Evolutionary conservation across 2,797 vertebrate genomes (phyloP).

Genomic region (Neomorphus geoffroyi): DNA sequence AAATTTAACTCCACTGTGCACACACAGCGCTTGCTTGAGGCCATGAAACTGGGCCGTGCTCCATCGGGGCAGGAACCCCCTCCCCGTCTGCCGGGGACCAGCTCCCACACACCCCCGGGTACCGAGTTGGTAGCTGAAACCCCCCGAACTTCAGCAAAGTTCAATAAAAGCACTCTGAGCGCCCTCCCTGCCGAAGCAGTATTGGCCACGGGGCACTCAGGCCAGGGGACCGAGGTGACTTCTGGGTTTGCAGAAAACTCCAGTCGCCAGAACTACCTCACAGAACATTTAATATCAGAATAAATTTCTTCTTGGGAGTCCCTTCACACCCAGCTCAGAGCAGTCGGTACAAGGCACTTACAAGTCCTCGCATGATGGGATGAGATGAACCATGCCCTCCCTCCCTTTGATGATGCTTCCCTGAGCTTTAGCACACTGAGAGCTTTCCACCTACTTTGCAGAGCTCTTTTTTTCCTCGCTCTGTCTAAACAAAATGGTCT

Average conservation of each 20-base stretch:
- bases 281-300: fast-evolving
- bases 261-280: neutral
- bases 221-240: fast-evolving
- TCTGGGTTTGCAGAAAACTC: neutral
- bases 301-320: neutral
- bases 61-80: neutral
- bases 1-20: neutral
- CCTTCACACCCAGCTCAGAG: neutral
- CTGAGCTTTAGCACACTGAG: neutral
- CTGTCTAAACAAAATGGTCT: neutral
- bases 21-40: fast-evolving
- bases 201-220: fast-evolving
- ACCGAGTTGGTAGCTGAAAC: fast-evolving
- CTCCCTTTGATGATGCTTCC: neutral
- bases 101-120: fast-evolving
- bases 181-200: neutral
- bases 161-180: fast-evolving
- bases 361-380: neutral
- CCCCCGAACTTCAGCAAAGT: fast-evolving
- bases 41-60: neutral
- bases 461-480: neutral
- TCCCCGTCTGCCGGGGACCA: neutral
- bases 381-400: neutral
- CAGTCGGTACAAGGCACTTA: neutral
- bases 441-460: neutral